phyloP scores from a whole-genome alignment of 2,113 vertebrate genomes.

The Butorides virescens region DNA sequence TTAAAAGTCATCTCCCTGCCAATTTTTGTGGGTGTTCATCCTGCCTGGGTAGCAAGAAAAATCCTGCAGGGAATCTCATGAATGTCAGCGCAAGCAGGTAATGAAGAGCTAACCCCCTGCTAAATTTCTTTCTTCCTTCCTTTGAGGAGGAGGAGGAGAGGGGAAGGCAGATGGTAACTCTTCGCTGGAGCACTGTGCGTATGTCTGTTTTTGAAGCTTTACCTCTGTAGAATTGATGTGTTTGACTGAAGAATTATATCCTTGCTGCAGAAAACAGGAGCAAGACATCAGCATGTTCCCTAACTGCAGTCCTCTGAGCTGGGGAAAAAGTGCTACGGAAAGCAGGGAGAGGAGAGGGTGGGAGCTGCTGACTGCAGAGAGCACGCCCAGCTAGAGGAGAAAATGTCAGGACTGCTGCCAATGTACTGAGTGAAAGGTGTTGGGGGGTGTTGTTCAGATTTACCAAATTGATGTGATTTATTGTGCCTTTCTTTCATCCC shows the following conservation, averaged over 20 bases:
- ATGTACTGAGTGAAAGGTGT: neutral
- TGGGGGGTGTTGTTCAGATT: neutral
- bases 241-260: constrained; percentile 32
- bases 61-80: constrained; percentile 57
- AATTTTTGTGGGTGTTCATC: constrained; percentile 68
- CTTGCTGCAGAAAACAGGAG: constrained; percentile 42
- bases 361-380: neutral
- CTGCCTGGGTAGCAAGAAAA: constrained; percentile 57
- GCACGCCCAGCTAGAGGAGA: neutral
- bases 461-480: constrained; percentile 4
- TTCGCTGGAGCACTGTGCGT: neutral
- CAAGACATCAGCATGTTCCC: constrained; percentile 15
- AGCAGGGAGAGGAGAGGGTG: neutral
- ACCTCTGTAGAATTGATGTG: constrained; percentile 26
- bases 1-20: constrained; percentile 63
- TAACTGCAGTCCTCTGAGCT: neutral
- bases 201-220: constrained; percentile 45
- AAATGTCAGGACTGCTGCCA: neutral
- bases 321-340: neutral
- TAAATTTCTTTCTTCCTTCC: constrained; percentile 52
- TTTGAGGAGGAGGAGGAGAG: constrained; percentile 57
- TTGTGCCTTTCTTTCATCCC: neutral
- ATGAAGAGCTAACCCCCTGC: constrained; percentile 43
- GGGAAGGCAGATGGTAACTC: constrained; percentile 52
- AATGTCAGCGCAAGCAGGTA: constrained; percentile 63